Percentiles rank a stretch among this genome's conserved stretches.
Evolutionary conservation across 23 tunicate species (phyloP).

Genomic region (Corella eumyota): DNA sequence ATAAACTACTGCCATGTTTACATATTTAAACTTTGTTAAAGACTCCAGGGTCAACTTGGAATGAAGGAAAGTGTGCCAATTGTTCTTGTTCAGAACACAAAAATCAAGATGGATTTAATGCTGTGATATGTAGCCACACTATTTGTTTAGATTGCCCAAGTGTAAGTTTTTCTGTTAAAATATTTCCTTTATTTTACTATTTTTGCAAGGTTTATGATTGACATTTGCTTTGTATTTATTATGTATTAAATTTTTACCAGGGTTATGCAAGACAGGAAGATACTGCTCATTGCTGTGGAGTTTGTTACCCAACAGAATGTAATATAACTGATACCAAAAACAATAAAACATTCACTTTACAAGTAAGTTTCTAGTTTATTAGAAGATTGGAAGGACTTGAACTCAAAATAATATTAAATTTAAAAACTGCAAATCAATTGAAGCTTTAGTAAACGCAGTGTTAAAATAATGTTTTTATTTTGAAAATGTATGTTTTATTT

Average conservation of each 20-base stretch:
- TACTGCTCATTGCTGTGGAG: conserved; percentile 35
- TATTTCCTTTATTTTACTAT: conserved; percentile 1
- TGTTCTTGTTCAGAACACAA: conserved; percentile 8
- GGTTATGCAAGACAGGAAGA: conserved; percentile 9
- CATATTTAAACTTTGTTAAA: too few species aligned
- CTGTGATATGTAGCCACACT: conserved; percentile 10
- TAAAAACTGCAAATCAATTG: too few species aligned
- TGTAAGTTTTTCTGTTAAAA: conserved; percentile 8
- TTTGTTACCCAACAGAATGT: conserved; percentile 32
- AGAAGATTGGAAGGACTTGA: too few species aligned
- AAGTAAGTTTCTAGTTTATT: too few species aligned
- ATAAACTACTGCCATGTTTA: too few species aligned
- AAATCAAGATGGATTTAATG: conserved; percentile 37
- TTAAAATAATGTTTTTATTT: too few species aligned
- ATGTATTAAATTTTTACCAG: conserved; percentile 4
- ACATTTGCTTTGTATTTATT: not conserved
- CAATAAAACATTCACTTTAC: not conserved
- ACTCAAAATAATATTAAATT: too few species aligned
- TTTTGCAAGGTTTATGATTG: not conserved
- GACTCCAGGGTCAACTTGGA: not conserved
- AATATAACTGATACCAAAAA: not conserved
- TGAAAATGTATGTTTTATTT: too few species aligned
- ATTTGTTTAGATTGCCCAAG: conserved; percentile 16
- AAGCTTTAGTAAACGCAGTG: too few species aligned
- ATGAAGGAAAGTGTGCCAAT: not conserved